Base-by-base conservation (phyloP, 2,888 invertebrate genomes). In the Uloborus plumipes region DNA sequence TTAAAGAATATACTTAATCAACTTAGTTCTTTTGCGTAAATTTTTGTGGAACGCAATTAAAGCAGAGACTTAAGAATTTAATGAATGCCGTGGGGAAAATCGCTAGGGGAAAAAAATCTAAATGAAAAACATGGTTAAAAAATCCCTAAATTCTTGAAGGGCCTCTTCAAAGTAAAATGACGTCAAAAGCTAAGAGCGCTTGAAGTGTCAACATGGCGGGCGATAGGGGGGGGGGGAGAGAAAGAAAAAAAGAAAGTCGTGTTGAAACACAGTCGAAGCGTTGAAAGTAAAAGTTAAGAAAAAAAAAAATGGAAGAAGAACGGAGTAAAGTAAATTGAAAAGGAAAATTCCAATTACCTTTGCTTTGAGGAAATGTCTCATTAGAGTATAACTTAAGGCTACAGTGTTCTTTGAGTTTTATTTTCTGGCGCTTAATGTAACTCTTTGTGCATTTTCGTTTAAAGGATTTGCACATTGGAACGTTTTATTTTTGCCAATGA, bases 101-200 rank as follows among this genome's bases (percentile, higher is more conserved):
- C 55, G 26, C 26, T 16, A 20, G 20, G 69, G 31, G 13, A 55
- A 51, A 55, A 51, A 69, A 18, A 47, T 18, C n/a, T 22, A 47
- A 65, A 65, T 18, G 49, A 65, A 65, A 47, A 65, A 31, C 39
- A 65, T 18, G 58, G 20, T 26, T 50, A 61, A 55, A 47, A 76
- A 67, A 67, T 53, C 65, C 31, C 53, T 53, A 58, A 78, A 71
- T 71, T 78, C 77, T 26, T 62, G 13, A 62, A 76, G 69, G 58
- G 26, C 77, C 77, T 69, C 69, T 71, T 70, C 39, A 78, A 78
- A 70, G 64, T 70, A 65, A 78, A 70, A 64, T 64, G 77, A 47
- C 70, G 70, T 58, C 55, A 50, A 58, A 49, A 62, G 31, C 69
- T 55, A 47, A 18, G 69, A 64, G 47, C 65, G 20, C 58, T 49